phyloP scores from a whole-genome alignment of 1,140 invertebrate genomes.

The Drosophila parabipectinata region DNA sequence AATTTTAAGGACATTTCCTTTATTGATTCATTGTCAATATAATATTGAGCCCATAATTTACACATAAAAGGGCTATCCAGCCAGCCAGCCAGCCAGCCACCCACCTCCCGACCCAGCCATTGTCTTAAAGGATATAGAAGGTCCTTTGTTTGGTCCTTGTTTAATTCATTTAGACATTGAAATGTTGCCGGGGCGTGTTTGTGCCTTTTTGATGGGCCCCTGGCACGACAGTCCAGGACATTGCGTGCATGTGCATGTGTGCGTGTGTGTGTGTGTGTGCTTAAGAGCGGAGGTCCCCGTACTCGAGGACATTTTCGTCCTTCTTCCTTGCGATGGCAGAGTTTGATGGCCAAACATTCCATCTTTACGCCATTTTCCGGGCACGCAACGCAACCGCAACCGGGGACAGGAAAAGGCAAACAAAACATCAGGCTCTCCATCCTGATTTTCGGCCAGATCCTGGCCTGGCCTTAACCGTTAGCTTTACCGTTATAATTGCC shows the following conservation, averaged over 20 bases:
- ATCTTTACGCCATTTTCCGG: constrained; percentile 63
- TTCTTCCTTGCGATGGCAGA: constrained; percentile 1
- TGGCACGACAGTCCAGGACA: constrained; percentile 35
- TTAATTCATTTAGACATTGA: constrained; percentile 66
- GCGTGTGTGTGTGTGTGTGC: not conserved
- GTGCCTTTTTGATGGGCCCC: constrained; percentile 65
- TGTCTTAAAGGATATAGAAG: not conserved
- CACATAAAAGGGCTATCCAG: constrained; percentile 72
- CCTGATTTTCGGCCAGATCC: constrained; percentile 60
- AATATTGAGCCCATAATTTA: constrained; percentile 81
- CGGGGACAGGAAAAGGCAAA: constrained; percentile 16
- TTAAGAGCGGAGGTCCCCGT: not conserved
- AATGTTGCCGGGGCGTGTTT: constrained; percentile 65
- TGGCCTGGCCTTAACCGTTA: constrained; percentile 54
- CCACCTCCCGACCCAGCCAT: not conserved
- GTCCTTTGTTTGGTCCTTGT: constrained; percentile 44
- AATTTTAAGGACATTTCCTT: constrained; percentile 83
- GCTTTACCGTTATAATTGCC: constrained; percentile 35
- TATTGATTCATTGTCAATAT: constrained; percentile 83
- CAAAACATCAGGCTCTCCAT: constrained; percentile 12
- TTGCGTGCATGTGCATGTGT: constrained; percentile 13
- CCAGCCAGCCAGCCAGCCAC: not conserved
- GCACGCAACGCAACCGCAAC: constrained; percentile 22
- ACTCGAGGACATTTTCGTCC: constrained; percentile 40
- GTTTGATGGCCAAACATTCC: constrained; percentile 59